Conservation (phyloP, 2,888 invertebrate genomes). For the Drosophila quinaria region DNA sequence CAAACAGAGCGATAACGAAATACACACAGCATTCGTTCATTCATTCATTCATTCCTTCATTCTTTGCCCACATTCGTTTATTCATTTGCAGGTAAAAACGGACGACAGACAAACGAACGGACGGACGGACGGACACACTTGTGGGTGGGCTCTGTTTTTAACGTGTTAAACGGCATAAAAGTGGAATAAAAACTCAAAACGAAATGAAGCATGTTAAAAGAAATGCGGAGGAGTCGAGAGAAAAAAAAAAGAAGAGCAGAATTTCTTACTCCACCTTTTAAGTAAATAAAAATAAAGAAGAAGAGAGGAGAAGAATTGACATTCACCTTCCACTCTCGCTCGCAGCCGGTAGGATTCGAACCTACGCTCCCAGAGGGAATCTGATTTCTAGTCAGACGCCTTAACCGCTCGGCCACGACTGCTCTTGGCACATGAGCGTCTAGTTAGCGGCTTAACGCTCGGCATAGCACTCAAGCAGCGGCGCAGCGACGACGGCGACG, state of each 20-base stretch:
- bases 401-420: slow-evolving; percentile 85
- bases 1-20: slow-evolving; percentile 44
- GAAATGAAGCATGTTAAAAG: slow-evolving; percentile 49
- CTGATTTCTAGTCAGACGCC: slow-evolving; percentile 85
- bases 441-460: slow-evolving; percentile 56
- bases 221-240: slow-evolving; percentile 8
- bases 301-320: background rate
- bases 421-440: slow-evolving; percentile 55
- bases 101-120: slow-evolving; percentile 51
- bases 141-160: slow-evolving; percentile 71
- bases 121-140: slow-evolving; percentile 68
- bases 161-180: slow-evolving; percentile 45
- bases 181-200: slow-evolving; percentile 42
- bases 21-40: slow-evolving; percentile 71
- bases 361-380: slow-evolving; percentile 85
- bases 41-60: slow-evolving; percentile 71
- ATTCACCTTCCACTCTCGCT: slow-evolving; percentile 3
- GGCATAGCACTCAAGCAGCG: slow-evolving; percentile 33
- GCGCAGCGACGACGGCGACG: slow-evolving; percentile 3
- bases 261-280: background rate
- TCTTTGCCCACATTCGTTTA: slow-evolving; percentile 52
- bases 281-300: background rate
- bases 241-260: slow-evolving; percentile 19
- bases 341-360: slow-evolving; percentile 82
- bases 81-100: slow-evolving; percentile 61